A percentile compares a stretch with the other conserved stretches of the same genome.
Conservation (phyloP, 2,888 invertebrate species). For the Sesia bembeciformis region DNA sequence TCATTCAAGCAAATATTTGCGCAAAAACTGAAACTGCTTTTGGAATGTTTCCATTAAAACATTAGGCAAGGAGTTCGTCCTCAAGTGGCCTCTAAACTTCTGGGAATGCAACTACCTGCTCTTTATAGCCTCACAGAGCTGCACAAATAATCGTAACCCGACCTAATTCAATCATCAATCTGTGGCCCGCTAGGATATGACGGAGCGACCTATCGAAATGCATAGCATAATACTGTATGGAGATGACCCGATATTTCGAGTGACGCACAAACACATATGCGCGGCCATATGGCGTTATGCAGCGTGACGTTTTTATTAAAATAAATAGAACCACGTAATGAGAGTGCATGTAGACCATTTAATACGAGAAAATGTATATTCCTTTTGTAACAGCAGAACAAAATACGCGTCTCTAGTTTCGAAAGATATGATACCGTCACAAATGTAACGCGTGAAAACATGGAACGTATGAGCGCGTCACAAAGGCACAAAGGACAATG, state of each 20-base stretch:
- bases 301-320: neutral
- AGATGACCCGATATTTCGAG: constrained; percentile 42
- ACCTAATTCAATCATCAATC: constrained; percentile 47
- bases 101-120: constrained; percentile 68
- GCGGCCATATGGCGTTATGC: constrained; percentile 9
- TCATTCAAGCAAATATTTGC: constrained; percentile 28
- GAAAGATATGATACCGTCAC: constrained; percentile 10
- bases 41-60: constrained; percentile 37
- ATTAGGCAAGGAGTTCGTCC: constrained; percentile 17
- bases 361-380: too few relatives aligned
- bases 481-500: constrained; percentile 25
- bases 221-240: constrained; percentile 33
- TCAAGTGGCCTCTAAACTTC: constrained; percentile 43
- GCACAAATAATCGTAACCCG: constrained; percentile 38
- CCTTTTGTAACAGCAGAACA: too few relatives aligned
- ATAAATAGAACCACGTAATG: too few relatives aligned
- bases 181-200: constrained; percentile 9
- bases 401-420: neutral
- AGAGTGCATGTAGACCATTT: too few relatives aligned
- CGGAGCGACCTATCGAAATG: constrained; percentile 3
- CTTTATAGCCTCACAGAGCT: constrained; percentile 44
- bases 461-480: constrained; percentile 3
- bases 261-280: constrained; percentile 35
- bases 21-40: constrained; percentile 27
- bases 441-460: constrained; percentile 11